Conservation (phyloP, 2,888 invertebrate species). For the Hirtodrosophila cameraria region DNA sequence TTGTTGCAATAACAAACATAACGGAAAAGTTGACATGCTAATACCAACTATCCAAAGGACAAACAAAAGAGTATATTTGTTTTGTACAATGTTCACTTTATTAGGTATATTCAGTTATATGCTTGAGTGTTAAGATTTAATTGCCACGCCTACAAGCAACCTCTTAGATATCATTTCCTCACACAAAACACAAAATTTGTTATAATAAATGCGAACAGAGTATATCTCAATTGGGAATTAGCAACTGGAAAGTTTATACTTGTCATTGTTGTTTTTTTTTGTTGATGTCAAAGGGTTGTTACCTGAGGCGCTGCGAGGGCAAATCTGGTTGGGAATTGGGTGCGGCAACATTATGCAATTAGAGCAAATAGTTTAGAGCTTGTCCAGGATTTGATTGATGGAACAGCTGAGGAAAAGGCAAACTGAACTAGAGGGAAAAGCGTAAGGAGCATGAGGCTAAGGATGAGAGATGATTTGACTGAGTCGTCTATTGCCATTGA, state of each 20-base stretch:
- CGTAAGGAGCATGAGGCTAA: background rate
- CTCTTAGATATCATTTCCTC: too few relatives aligned
- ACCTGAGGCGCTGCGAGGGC: conserved; percentile 8
- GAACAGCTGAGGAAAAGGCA: conserved; percentile 11
- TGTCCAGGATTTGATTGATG: conserved; percentile 63
- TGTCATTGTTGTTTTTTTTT: conserved; percentile 51
- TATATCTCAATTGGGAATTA: too few relatives aligned
- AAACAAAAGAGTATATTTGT: too few relatives aligned
- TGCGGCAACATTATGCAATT: conserved; percentile 57
- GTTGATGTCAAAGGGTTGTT: conserved; percentile 45
- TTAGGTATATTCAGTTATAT: too few relatives aligned
- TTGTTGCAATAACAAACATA: conserved; percentile 59
- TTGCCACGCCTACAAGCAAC: too few relatives aligned
- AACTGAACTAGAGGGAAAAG: conserved; percentile 19
- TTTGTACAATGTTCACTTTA: too few relatives aligned
- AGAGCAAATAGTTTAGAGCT: conserved; percentile 63
- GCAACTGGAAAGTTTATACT: too few relatives aligned
- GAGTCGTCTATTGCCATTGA: conserved; percentile 24
- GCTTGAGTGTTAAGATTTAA: too few relatives aligned
- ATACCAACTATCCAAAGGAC: background rate
- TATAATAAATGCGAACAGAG: too few relatives aligned
- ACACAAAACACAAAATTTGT: too few relatives aligned
- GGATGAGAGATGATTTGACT: background rate
- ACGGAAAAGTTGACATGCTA: conserved; percentile 9
- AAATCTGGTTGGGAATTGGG: conserved; percentile 52